Evolutionary conservation across 2,113 vertebrate species (phyloP).

Genomic region (Cheirogaleus medius): DNA sequence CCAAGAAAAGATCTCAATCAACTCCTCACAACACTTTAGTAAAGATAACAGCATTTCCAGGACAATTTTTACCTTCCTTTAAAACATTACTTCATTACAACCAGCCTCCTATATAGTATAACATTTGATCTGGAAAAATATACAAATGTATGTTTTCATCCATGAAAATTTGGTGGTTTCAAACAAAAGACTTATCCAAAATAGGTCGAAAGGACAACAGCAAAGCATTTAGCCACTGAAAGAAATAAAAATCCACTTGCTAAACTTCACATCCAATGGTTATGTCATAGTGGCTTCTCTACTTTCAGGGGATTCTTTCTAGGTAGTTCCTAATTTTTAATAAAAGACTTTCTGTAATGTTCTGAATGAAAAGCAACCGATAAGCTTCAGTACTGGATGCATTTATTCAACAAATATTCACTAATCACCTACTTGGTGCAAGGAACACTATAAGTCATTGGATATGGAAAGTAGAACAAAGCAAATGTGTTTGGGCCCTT

Average conservation of each 20-base stretch:
- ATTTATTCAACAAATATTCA: constrained; percentile 26
- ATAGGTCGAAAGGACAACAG: neutral
- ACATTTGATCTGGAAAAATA: neutral
- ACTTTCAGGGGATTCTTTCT: neutral
- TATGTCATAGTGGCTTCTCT: neutral
- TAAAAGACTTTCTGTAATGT: neutral
- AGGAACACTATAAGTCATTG: neutral
- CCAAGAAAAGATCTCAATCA: neutral
- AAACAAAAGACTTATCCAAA: constrained; percentile 28
- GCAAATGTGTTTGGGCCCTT: neutral
- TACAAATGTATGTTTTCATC: neutral
- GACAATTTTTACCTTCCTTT: constrained; percentile 7
- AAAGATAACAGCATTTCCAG: constrained; percentile 27
- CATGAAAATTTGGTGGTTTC: constrained; percentile 3
- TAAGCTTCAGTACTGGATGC: constrained; percentile 66
- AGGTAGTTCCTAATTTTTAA: constrained; percentile 34
- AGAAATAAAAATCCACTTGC: neutral
- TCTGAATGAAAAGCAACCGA: constrained; percentile 80
- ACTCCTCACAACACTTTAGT: neutral
- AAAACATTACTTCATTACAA: constrained; percentile 37
- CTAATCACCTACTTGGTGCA: constrained; percentile 13
- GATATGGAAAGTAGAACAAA: constrained; percentile 29
- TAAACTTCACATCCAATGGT: neutral
- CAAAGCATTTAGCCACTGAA: neutral
- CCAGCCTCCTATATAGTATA: neutral